Evolutionary conservation across 2,888 invertebrate genomes (phyloP).

Genomic region (Nebria salina): DNA sequence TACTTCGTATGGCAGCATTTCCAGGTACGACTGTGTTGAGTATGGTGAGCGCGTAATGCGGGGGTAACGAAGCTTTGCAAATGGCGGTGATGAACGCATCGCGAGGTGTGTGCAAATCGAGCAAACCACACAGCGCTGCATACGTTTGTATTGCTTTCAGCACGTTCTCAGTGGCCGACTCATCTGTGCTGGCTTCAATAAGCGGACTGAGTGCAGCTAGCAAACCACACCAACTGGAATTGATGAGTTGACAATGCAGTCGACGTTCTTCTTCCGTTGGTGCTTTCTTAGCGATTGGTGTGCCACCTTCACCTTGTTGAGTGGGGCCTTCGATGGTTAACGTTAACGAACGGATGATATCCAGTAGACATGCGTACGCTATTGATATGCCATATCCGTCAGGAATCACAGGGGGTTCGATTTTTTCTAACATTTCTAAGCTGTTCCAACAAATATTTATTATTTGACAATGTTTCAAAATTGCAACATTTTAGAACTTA

Average conservation of each 20-base stretch:
- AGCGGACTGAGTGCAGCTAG: constrained; percentile 90
- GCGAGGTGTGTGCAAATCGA: constrained; percentile 80
- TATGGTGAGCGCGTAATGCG: constrained; percentile 92
- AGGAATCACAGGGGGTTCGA: constrained; percentile 92
- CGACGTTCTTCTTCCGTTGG: constrained; percentile 63
- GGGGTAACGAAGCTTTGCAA: constrained; percentile 95
- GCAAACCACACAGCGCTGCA: constrained; percentile 87
- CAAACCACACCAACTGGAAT: constrained; percentile 95
- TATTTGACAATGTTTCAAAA: neutral
- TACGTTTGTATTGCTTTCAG: constrained; percentile 91
- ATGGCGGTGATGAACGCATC: constrained; percentile 95
- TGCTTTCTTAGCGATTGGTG: constrained; percentile 46
- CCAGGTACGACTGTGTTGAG: constrained; percentile 73
- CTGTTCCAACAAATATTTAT: constrained; percentile 64
- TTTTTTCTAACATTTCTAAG: constrained; percentile 95
- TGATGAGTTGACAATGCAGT: constrained; percentile 79
- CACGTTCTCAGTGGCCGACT: constrained; percentile 89
- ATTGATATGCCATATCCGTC: constrained; percentile 98
- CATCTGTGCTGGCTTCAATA: constrained; percentile 95
- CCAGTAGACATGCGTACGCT: constrained; percentile 92
- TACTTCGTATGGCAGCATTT: constrained; percentile 56
- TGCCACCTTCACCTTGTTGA: constrained; percentile 53
- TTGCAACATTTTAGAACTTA: constrained; percentile 65
- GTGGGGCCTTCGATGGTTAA: constrained; percentile 73
- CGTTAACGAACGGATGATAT: constrained; percentile 87